Base-by-base conservation (phyloP, 2,888 invertebrate genomes). In the Sesia bembeciformis region DNA sequence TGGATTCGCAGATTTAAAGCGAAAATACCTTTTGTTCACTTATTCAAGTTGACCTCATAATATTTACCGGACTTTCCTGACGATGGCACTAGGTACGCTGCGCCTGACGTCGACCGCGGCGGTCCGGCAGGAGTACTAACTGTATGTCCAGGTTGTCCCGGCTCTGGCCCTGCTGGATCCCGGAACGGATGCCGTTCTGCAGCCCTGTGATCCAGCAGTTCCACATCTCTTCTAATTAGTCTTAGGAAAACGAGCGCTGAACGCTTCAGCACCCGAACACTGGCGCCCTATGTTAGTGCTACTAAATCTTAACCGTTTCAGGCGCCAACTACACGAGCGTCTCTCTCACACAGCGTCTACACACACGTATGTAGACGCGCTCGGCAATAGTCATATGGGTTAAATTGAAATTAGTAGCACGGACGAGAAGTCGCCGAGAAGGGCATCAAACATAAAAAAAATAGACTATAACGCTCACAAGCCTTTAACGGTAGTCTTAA, bases 151-250 rank as follows among this genome's bases (percentile, higher is more conserved):
- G 79, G 59, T 81, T 70, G 64, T 89, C 86, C 0, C 88, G 72
- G 57, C 91, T 87, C 65, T 90, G 87, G 0, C 93, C 92, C 61
- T 92, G 90, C 67, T 95, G 94, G 65, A 95, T 93, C 7, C 97
- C 97, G 8, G 94, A 93, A 3, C 96, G 94, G 64, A 97, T 97
- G 39, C 95, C 96, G 67, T 94, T 93, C 78, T 98, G 98, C 65
- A 98, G 90, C 0, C 98, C 96, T 3, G 93, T 88, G 53, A 98
- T 94, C 98, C 99, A 99, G 8, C 93, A 91, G 63, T 93, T 92
- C 61, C 96, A 93, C 92, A 97, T 95, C 72, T 96, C 96, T 65
- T 97, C 97, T 0, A 97, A 96, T 77, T 99, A 98, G 0, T 98
- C 98, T 92, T 23, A 23, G 23, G 2, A 23, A 23, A 23, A 23